Evolutionary conservation across 2,113 vertebrate species (phyloP).

Genomic region (Malurus cyaneus): DNA sequence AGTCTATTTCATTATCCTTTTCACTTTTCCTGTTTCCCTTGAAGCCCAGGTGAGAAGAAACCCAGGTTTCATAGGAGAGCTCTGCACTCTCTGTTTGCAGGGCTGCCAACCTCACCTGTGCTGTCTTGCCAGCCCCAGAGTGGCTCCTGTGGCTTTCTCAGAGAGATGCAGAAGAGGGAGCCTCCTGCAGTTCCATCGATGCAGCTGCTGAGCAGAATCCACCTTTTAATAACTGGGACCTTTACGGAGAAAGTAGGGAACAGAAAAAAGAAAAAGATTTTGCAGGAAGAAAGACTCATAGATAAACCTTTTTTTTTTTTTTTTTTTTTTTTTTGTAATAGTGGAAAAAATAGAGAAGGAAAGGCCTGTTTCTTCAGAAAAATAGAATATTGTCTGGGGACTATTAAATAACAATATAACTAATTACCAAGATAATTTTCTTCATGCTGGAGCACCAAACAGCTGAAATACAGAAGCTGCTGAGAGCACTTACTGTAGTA

Average conservation of each 20-base stretch:
- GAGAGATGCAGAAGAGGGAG: not conserved
- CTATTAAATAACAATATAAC: constrained; percentile 56
- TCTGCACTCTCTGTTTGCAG: not conserved
- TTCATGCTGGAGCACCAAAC: constrained; percentile 20
- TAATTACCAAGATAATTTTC: constrained; percentile 51
- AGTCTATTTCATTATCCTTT: not conserved
- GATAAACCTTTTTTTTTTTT: not conserved
- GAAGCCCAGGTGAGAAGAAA: not conserved
- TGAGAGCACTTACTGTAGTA: constrained; percentile 28
- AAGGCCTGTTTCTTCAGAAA: not conserved
- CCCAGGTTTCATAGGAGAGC: not conserved
- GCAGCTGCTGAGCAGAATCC: not conserved
- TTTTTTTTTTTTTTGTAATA: not conserved
- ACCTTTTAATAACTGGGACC: not conserved
- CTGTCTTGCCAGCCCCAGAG: not conserved
- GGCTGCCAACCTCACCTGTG: rapidly evolving
- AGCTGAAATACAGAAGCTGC: constrained; percentile 44
- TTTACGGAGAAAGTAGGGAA: constrained; percentile 2
- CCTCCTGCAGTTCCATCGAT: not conserved
- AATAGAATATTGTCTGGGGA: constrained; percentile 37
- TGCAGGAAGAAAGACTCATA: not conserved
- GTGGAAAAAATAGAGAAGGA: not conserved
- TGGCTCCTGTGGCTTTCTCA: not conserved
- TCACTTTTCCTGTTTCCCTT: not conserved
- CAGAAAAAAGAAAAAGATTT: not conserved